These are phyloP conservation scores for Halocaridina rubra DNA, from an alignment of 2,888 invertebrate genomes.

Conservation along the genomic window DNA sequence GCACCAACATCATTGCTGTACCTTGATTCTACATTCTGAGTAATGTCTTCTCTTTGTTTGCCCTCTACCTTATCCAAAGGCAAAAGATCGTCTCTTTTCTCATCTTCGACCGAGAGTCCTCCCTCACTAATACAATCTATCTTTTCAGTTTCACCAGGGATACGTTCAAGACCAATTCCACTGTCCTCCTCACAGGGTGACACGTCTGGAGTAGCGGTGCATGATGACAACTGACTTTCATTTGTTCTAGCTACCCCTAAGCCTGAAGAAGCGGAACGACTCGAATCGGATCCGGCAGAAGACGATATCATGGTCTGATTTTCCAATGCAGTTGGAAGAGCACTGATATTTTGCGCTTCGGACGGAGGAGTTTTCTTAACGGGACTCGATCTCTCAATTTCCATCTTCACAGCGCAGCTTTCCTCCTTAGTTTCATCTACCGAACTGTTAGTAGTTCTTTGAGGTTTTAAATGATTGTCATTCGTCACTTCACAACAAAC, in stretches of 20 bases:
- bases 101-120: conserved; percentile 48
- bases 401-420: not conserved
- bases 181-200: conserved; percentile 63
- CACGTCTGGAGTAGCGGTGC: conserved; percentile 51
- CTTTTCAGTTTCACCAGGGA: conserved; percentile 32
- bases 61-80: conserved; percentile 41
- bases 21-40: conserved; percentile 11
- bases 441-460: not conserved
- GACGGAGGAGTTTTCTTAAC: not conserved
- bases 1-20: not conserved
- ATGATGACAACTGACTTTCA: conserved; percentile 44
- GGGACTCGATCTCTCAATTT: conserved; percentile 16
- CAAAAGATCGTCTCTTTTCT: conserved; percentile 38
- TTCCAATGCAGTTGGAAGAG: conserved; percentile 5
- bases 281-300: conserved; percentile 38
- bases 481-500: not conserved
- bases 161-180: conserved; percentile 55
- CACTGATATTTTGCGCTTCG: conserved; percentile 44
- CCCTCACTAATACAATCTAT: conserved; percentile 52
- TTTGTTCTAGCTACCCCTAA: conserved; percentile 39
- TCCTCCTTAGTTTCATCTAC: not conserved
- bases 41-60: conserved; percentile 12
- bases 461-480: not conserved
- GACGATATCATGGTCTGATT: conserved; percentile 32
- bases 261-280: conserved; percentile 34